phyloP scores from a whole-genome alignment of 2,888 invertebrate species.

The Drosophila antonietae region DNA sequence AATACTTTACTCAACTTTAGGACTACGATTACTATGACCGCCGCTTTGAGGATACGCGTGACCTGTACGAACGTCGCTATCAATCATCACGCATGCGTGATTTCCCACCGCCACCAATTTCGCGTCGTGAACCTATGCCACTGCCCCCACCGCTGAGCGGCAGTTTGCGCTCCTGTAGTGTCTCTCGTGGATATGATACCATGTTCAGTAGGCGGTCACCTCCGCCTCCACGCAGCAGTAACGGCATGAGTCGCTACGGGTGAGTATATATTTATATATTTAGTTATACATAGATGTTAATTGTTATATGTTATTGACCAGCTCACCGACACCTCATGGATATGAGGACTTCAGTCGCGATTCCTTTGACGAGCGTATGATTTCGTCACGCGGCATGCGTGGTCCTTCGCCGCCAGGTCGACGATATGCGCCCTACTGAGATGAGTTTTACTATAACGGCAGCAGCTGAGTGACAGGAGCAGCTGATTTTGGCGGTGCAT shows the following conservation, averaged over 20 bases:
- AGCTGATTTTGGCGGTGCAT: slow-evolving; percentile 33
- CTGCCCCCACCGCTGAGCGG: slow-evolving; percentile 89
- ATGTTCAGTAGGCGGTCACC: slow-evolving; percentile 93
- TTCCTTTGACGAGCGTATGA: slow-evolving; percentile 92
- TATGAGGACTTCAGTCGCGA: slow-evolving; percentile 95
- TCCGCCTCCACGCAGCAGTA: slow-evolving; percentile 87
- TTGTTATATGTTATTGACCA: slow-evolving; percentile 12
- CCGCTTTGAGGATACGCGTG: slow-evolving; percentile 91
- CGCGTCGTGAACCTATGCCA: slow-evolving; percentile 91
- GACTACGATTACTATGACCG: slow-evolving; percentile 91
- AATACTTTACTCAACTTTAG: slow-evolving; percentile 57
- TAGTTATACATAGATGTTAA: background rate
- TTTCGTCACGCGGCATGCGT: slow-evolving; percentile 87
- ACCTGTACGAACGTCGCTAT: slow-evolving; percentile 93
- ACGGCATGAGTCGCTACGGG: slow-evolving; percentile 84
- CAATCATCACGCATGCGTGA: slow-evolving; percentile 85
- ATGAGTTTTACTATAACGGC: slow-evolving; percentile 82
- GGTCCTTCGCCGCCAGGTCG: slow-evolving; percentile 93
- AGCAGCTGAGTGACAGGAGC: slow-evolving; percentile 68
- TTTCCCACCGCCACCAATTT: slow-evolving; percentile 90
- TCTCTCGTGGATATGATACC: slow-evolving; percentile 88
- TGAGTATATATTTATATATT: slow-evolving; percentile 43
- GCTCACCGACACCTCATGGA: slow-evolving; percentile 85
- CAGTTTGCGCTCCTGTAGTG: slow-evolving; percentile 86
- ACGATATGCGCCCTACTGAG: slow-evolving; percentile 93